Evolutionary conservation across 1,140 invertebrate species (phyloP), one percentile per base, ranked within the genome.

Genomic region (Drosophila rhopaloa): DNA sequence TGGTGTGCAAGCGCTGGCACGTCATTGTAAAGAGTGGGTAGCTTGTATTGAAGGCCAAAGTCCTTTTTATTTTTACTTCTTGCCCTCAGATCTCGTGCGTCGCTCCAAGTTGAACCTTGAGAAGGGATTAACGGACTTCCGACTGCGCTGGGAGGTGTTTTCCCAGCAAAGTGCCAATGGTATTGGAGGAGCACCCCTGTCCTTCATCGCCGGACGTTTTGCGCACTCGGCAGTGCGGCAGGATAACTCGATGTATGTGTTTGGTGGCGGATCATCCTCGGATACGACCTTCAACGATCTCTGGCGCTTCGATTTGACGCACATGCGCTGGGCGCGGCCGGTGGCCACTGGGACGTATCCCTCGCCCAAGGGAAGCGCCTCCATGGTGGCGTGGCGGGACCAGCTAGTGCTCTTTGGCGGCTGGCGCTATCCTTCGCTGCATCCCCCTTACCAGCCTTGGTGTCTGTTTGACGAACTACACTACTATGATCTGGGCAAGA

Each of bases 231-330:
- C 97, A 46, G 98, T 96, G 88, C 95, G 96, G 60, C 94, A 95
- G 91, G 95, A 95, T 51, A 96, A 97, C 93, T 96, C 95, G 3
- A 97, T 99, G 97, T 99, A 97, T 92, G 95, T 99, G 35, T 99
- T 99, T 95, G 98, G 98, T 50, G 98, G 98, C 32, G 98, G 98
- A 1, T 98, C 98, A n/a, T 96, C 96, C 35, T 96, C 97, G 40
- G 96, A 96, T 81, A 99, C 98, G 16, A 98, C 98, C 9, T 99
- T 99, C 85, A 99, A 99, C 94, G 98, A 99, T 93, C 94, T 99
- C 8, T 99, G 98, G 98, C 94, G 95, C 76, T 95, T 99, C 92
- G 97, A 99, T 94, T 94, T 99, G 46, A 96, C 96, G 7, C 96
- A 95, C 47, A 94, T 97, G 88, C 94, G 95, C 77, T 99, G 98